Conservation (phyloP, 2,797 vertebrate genomes). For the Rhynchonycteris naso region DNA sequence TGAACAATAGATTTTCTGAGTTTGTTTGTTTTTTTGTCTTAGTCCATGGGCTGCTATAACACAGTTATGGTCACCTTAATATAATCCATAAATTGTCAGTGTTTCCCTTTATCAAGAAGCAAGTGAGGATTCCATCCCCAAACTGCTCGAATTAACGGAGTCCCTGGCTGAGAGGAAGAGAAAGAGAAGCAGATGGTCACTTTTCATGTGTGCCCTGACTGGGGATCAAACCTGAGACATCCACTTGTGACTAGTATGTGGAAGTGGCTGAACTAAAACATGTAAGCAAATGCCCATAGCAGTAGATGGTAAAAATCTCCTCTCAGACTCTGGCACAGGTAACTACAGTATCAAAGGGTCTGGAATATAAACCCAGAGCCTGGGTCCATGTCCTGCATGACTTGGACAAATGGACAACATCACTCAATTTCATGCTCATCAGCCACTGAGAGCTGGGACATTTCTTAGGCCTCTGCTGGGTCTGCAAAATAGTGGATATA, state of each 20-base stretch:
- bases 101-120: too few species aligned
- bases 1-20: neutral
- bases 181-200: too few species aligned
- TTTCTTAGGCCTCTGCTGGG: neutral
- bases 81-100: too few species aligned
- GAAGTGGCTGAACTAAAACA: neutral
- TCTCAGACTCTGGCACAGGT: neutral
- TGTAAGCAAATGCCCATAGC: neutral
- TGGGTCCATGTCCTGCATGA: accelerated
- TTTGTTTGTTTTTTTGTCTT: too few species aligned
- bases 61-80: too few species aligned
- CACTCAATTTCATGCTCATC: accelerated
- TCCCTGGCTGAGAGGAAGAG: too few species aligned
- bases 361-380: neutral
- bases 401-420: accelerated
- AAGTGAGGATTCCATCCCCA: too few species aligned
- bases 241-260: neutral
- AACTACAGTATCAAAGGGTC: neutral
- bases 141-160: too few species aligned
- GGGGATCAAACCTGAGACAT: too few species aligned
- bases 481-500: accelerated
- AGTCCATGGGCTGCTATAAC: too few species aligned
- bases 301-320: neutral
- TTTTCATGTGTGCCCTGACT: too few species aligned
- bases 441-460: too few species aligned